These are phyloP conservation scores for Callionymus lyra DNA, from an alignment of 2,113 vertebrate species.

Conservation along the genomic window DNA sequence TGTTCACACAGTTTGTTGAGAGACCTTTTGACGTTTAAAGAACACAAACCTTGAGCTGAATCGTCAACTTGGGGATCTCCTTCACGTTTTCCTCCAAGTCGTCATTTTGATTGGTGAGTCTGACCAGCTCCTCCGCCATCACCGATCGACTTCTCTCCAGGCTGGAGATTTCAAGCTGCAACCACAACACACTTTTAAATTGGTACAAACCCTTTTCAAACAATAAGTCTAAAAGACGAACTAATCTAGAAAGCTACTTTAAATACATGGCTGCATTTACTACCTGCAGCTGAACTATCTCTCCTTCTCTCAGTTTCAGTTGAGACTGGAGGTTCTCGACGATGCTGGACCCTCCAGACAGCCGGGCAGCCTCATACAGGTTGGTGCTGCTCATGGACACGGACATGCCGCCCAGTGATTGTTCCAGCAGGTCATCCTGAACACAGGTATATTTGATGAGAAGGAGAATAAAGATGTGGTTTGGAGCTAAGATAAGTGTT, in stretches of 20 bases:
- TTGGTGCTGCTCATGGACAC: slow-evolving; percentile 76
- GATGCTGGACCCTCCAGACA: slow-evolving; percentile 90
- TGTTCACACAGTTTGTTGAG: neutral
- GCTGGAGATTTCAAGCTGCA: slow-evolving; percentile 83
- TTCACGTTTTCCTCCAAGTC: slow-evolving; percentile 87
- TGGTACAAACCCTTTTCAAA: neutral
- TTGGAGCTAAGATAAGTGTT: no score
- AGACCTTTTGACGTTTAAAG: neutral
- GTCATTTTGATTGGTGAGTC: slow-evolving; percentile 92
- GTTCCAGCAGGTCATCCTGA: slow-evolving; percentile 84
- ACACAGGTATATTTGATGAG: neutral
- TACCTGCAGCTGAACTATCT: slow-evolving; percentile 94
- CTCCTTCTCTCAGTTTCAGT: slow-evolving; percentile 89
- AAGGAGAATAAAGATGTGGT: no score
- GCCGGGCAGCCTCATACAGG: slow-evolving; percentile 84
- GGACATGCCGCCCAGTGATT: slow-evolving; percentile 72
- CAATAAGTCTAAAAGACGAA: neutral
- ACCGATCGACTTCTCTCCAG: slow-evolving; percentile 89
- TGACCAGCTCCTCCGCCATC: slow-evolving; percentile 91
- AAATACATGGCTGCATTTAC: neutral
- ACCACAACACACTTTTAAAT: neutral
- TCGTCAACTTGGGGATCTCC: slow-evolving; percentile 80
- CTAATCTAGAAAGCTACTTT: neutral
- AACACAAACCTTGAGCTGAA: slow-evolving; percentile 76
- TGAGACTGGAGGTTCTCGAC: slow-evolving; percentile 95